These are phyloP conservation scores for Engraulis encrasicolus DNA, from an alignment of 2,113 vertebrate species.

Conservation along the genomic window DNA sequence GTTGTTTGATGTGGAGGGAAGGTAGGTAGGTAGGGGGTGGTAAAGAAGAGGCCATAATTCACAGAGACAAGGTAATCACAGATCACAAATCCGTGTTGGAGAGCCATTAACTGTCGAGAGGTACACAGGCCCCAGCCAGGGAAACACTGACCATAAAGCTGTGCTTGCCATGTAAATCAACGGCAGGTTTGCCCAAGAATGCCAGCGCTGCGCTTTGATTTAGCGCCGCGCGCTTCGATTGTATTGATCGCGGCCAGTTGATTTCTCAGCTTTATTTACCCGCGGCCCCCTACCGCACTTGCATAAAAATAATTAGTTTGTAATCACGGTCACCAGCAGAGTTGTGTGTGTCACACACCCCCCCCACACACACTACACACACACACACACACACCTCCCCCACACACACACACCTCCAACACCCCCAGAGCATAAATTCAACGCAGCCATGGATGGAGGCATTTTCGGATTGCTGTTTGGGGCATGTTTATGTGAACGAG, in stretches of 20 bases:
- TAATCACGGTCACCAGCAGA: slow-evolving; percentile 17
- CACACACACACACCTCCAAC: too few relatives aligned
- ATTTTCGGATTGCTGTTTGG: slow-evolving; percentile 13
- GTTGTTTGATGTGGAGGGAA: too few relatives aligned
- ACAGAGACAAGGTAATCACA: slow-evolving; percentile 88
- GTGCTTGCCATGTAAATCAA: slow-evolving; percentile 87
- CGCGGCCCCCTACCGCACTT: slow-evolving; percentile 5
- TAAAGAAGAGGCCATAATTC: slow-evolving; percentile 78
- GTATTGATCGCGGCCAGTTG: slow-evolving; percentile 8
- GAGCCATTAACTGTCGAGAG: slow-evolving; percentile 88
- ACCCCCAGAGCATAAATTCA: background rate
- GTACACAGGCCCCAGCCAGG: slow-evolving; percentile 84
- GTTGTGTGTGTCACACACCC: too few relatives aligned
- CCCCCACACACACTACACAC: too few relatives aligned
- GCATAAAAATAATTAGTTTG: slow-evolving; percentile 23
- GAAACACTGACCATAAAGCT: slow-evolving; percentile 89
- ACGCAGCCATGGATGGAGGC: slow-evolving; percentile 6
- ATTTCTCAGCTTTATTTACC: slow-evolving; percentile 17
- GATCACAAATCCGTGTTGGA: slow-evolving; percentile 86
- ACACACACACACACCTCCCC: too few relatives aligned
- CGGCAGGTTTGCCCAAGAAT: slow-evolving; percentile 79
- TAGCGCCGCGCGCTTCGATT: background rate
- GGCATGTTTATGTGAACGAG: background rate
- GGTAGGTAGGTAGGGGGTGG: background rate
- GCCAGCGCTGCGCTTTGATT: background rate